Percentiles rank a stretch among this genome's conserved stretches.
phyloP scores from a whole-genome alignment of 2,113 vertebrate species.

The Mustelus asterias region DNA sequence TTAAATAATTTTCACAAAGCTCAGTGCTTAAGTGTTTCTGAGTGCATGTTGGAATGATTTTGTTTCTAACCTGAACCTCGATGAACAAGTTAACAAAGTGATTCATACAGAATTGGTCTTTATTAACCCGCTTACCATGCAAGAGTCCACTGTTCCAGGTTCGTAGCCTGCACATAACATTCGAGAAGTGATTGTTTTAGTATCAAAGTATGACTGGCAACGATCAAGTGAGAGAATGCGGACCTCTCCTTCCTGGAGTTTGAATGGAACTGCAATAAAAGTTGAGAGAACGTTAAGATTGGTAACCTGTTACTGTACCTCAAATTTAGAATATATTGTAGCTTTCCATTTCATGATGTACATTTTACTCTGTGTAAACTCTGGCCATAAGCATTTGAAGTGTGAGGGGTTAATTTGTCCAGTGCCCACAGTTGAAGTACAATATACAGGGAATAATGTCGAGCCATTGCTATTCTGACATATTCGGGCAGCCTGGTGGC shows the following conservation, averaged over 20 bases:
- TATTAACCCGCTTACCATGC: conserved; percentile 58
- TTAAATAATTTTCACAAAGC: neutral
- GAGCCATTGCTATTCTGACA: neutral
- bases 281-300: conserved; percentile 34
- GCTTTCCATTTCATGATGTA: neutral
- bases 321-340: neutral
- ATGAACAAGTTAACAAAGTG: neutral
- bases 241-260: conserved; percentile 91
- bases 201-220: conserved; percentile 89
- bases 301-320: neutral
- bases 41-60: neutral
- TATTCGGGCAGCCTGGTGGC: neutral
- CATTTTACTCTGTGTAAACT: neutral
- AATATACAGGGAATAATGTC: neutral
- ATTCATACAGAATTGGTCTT: neutral
- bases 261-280: conserved; percentile 79
- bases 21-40: neutral
- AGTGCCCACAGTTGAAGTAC: neutral
- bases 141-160: conserved; percentile 73
- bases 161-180: conserved; percentile 94
- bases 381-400: neutral
- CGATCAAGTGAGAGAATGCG: conserved; percentile 81
- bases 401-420: neutral
- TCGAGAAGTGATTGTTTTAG: conserved; percentile 87
- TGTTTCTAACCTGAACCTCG: neutral